Percentiles rank a stretch among this genome's conserved stretches.
Evolutionary conservation across 2,888 invertebrate species (phyloP).

Genomic region (Aleiodes leptofemur): DNA sequence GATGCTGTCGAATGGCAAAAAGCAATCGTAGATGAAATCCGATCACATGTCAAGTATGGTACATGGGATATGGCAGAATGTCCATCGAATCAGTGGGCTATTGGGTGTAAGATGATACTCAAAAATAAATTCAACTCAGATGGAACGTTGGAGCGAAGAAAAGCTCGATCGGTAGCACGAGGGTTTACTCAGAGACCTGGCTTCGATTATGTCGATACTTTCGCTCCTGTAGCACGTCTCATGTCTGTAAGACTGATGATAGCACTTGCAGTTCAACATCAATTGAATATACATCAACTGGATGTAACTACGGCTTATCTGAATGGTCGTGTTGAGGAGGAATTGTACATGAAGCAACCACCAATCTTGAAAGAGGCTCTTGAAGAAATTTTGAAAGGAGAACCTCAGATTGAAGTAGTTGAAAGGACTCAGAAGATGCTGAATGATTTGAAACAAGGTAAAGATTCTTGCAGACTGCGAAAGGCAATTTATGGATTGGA

Average conservation of each 20-base stretch:
- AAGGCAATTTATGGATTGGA: slow-evolving; percentile 43
- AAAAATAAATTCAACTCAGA: slow-evolving; percentile 52
- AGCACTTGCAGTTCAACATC: slow-evolving; percentile 52
- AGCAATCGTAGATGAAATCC: slow-evolving; percentile 54
- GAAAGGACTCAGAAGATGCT: slow-evolving; percentile 12
- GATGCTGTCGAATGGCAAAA: slow-evolving; percentile 47
- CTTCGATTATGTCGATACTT: slow-evolving; percentile 54
- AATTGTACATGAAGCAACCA: slow-evolving; percentile 53
- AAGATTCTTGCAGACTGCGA: slow-evolving; percentile 47
- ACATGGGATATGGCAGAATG: slow-evolving; percentile 56
- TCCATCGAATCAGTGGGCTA: slow-evolving; percentile 42
- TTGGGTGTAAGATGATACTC: slow-evolving; percentile 49
- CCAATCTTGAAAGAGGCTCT: slow-evolving; percentile 21
- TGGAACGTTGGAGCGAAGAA: slow-evolving; percentile 51
- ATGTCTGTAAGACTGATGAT: slow-evolving; percentile 54
- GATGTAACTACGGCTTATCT: slow-evolving; percentile 58
- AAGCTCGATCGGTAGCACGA: slow-evolving; percentile 54
- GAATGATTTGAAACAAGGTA: slow-evolving; percentile 18
- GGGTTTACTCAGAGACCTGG: slow-evolving; percentile 53
- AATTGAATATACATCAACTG: slow-evolving; percentile 54
- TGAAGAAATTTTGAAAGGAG: slow-evolving; percentile 9
- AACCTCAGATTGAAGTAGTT: neutral
- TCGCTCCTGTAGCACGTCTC: slow-evolving; percentile 53
- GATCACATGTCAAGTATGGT: slow-evolving; percentile 53
- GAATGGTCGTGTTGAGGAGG: slow-evolving; percentile 55